Conservation (phyloP, 2,888 invertebrate species). For the Beris morrisii region DNA sequence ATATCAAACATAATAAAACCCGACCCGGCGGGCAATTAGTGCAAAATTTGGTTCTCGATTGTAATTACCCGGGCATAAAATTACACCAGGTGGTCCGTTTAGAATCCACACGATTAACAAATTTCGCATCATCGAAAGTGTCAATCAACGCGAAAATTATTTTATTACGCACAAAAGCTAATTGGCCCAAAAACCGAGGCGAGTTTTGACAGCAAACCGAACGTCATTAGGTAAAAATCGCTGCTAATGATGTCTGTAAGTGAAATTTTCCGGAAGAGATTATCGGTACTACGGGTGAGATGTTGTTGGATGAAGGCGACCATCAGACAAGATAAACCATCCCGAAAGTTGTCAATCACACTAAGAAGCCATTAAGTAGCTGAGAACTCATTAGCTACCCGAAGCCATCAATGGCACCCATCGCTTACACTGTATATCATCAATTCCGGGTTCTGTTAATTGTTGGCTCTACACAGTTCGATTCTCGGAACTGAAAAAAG, state of each 20-base stretch:
- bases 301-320: no score
- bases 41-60: no score
- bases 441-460: conserved; percentile 27
- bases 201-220: conserved; percentile 16
- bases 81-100: no score
- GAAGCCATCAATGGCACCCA: conserved; percentile 30
- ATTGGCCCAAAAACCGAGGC: conserved; percentile 7
- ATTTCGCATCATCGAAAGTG: conserved; percentile 17
- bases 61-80: no score
- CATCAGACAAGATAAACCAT: conserved; percentile 10
- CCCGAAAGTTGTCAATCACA: conserved; percentile 31
- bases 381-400: conserved; percentile 33
- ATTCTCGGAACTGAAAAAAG: no score
- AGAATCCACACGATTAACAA: not conserved
- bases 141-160: conserved; percentile 25
- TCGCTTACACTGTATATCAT: conserved; percentile 3
- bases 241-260: conserved; percentile 31
- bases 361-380: conserved; percentile 32
- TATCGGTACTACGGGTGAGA: not conserved
- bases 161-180: conserved; percentile 17
- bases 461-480: not conserved
- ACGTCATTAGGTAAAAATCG: conserved; percentile 28
- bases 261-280: conserved; percentile 10
- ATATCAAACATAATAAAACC: no score
- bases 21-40: no score